phyloP scores from a whole-genome alignment of 1,140 invertebrate species.

The Hetaerina americana region DNA sequence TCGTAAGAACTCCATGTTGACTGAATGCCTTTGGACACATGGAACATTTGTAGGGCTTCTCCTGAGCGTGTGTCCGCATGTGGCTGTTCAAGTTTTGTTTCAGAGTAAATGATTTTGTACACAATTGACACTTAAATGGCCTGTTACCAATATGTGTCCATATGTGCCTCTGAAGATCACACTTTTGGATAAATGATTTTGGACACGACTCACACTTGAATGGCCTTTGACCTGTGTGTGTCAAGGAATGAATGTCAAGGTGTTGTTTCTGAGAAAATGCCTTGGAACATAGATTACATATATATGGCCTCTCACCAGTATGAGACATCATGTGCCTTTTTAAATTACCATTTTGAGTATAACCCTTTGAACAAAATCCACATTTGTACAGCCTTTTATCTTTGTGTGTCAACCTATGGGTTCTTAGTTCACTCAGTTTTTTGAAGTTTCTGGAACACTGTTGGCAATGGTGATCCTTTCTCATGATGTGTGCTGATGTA shows the following conservation, averaged over 20 bases:
- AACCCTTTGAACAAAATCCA: background rate
- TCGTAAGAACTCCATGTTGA: background rate
- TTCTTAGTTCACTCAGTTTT: no score
- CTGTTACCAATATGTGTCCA: background rate
- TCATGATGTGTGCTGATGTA: no score
- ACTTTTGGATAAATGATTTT: background rate
- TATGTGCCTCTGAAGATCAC: slow-evolving; percentile 1
- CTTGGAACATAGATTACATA: slow-evolving; percentile 6
- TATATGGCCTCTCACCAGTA: slow-evolving; percentile 1
- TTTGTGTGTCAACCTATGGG: no score
- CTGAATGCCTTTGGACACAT: background rate
- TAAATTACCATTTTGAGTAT: background rate
- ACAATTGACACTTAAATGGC: background rate
- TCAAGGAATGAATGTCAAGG: slow-evolving; percentile 2
- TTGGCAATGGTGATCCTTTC: no score
- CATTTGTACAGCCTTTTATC: slow-evolving; percentile 5
- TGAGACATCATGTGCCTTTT: no score
- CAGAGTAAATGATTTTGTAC: background rate
- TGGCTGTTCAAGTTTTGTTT: background rate
- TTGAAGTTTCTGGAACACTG: no score
- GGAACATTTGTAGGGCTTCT: background rate
- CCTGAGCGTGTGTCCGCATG: background rate
- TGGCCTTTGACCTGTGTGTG: slow-evolving; percentile 7
- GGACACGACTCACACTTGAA: slow-evolving; percentile 2
- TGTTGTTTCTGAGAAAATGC: background rate